Evolutionary conservation across 2,113 vertebrate genomes (phyloP).

Genomic region (Puntigrus tetrazona): DNA sequence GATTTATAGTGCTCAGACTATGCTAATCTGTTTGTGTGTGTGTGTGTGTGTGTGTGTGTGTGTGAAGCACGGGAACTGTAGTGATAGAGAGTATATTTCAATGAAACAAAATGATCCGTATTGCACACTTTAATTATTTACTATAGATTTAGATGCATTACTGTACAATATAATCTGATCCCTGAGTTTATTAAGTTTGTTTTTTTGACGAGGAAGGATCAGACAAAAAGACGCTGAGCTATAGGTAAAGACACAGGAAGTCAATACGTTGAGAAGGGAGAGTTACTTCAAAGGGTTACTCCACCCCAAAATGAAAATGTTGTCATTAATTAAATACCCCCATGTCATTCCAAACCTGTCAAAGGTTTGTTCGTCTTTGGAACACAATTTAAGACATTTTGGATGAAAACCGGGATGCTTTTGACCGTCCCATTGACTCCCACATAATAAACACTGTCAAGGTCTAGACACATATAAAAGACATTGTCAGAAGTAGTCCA

Average conservation of each 20-base stretch:
- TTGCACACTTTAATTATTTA: not conserved
- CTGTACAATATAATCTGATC: not conserved
- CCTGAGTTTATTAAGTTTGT: not conserved
- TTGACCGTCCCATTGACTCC: too few relatives aligned
- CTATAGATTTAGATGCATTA: not conserved
- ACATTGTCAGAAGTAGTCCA: too few relatives aligned
- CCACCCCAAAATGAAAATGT: too few relatives aligned
- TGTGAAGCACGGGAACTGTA: constrained; percentile 26
- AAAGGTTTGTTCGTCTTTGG: too few relatives aligned
- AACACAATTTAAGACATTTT: too few relatives aligned
- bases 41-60: constrained; percentile 39
- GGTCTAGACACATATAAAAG: too few relatives aligned
- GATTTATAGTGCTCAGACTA: constrained; percentile 28
- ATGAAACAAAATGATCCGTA: not conserved
- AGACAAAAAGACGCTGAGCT: not conserved
- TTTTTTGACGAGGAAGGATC: not conserved
- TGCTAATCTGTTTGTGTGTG: constrained; percentile 29
- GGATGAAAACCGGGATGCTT: too few relatives aligned
- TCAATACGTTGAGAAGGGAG: not conserved
- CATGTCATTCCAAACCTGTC: too few relatives aligned
- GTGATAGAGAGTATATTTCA: not conserved
- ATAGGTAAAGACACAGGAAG: not conserved
- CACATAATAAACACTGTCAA: too few relatives aligned
- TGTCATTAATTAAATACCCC: too few relatives aligned
- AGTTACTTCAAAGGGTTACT: too few relatives aligned